Evolutionary conservation across 2,888 invertebrate species (phyloP).

Genomic region (Rotaria magnacalcarata): DNA sequence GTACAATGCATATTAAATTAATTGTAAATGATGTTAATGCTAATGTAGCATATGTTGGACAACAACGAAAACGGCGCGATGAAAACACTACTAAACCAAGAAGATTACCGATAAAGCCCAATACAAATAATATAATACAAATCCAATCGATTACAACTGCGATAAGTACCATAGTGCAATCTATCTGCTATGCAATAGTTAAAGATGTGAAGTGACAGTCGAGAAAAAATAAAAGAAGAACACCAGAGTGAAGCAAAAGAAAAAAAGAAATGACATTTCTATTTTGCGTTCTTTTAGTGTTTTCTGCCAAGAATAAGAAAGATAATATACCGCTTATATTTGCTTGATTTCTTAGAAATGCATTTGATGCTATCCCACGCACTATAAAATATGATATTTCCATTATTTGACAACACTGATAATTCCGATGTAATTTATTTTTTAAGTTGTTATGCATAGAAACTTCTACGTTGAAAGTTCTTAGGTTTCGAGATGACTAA

Average conservation of each 20-base stretch:
- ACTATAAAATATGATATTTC: too few species aligned
- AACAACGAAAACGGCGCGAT: not conserved
- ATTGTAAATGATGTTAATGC: slow-evolving; percentile 3
- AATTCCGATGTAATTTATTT: accelerated
- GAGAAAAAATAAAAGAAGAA: not conserved
- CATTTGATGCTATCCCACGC: too few species aligned
- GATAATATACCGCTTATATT: too few species aligned
- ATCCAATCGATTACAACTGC: not conserved
- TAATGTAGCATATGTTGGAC: not conserved
- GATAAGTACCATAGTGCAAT: not conserved
- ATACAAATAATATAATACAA: not conserved
- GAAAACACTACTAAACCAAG: not conserved
- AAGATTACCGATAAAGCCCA: not conserved
- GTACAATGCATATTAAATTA: not conserved
- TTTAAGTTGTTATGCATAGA: too few species aligned
- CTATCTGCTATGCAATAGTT: not conserved
- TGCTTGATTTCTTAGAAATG: too few species aligned
- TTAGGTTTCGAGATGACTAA: too few species aligned
- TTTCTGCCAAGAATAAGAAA: too few species aligned
- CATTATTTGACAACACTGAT: too few species aligned
- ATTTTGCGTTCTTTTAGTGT: not conserved
- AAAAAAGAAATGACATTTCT: not conserved
- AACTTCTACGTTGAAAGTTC: too few species aligned
- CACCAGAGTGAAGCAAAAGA: not conserved
- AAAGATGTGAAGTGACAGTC: not conserved